A percentile compares a stretch with the other conserved stretches of the same genome.
Evolutionary conservation across 1,140 invertebrate genomes (phyloP).

Genomic region (Vanessa atalanta): DNA sequence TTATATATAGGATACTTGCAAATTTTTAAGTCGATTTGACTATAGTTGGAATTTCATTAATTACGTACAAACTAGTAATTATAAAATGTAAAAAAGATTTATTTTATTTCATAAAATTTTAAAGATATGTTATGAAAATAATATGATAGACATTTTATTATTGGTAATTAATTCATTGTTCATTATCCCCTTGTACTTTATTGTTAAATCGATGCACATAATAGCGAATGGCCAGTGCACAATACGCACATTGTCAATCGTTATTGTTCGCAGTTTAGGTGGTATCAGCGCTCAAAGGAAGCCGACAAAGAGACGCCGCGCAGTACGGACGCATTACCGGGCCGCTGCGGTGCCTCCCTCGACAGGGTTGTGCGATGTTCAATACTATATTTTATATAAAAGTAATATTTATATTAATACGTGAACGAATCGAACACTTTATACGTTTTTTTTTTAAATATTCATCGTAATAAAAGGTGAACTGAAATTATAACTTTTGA

Average conservation of each 20-base stretch:
- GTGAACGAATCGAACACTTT: too few species aligned
- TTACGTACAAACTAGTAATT: too few species aligned
- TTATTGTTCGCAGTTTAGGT: conserved; percentile 43
- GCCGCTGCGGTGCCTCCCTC: conserved; percentile 40
- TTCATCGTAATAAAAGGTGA: too few species aligned
- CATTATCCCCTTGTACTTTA: neutral
- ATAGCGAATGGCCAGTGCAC: conserved; percentile 26
- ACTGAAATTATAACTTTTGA: too few species aligned
- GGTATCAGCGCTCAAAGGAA: conserved; percentile 73
- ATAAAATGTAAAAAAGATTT: too few species aligned
- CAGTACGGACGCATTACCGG: conserved; percentile 72
- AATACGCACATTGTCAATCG: conserved; percentile 38
- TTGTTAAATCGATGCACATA: conserved; percentile 25
- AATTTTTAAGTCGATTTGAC: too few species aligned
- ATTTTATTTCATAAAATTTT: too few species aligned
- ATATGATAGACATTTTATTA: neutral
- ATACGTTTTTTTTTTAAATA: too few species aligned
- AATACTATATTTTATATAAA: conserved; percentile 3
- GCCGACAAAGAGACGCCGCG: conserved; percentile 75
- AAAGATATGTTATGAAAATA: too few species aligned
- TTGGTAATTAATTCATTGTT: conserved; percentile 8
- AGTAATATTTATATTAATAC: neutral
- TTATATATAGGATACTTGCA: too few species aligned
- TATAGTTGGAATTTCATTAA: too few species aligned
- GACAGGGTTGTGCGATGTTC: conserved; percentile 24